Percentiles rank a stretch among this genome's conserved stretches.
phyloP scores from a whole-genome alignment of 2,797 vertebrate species.

The Callimico goeldii region DNA sequence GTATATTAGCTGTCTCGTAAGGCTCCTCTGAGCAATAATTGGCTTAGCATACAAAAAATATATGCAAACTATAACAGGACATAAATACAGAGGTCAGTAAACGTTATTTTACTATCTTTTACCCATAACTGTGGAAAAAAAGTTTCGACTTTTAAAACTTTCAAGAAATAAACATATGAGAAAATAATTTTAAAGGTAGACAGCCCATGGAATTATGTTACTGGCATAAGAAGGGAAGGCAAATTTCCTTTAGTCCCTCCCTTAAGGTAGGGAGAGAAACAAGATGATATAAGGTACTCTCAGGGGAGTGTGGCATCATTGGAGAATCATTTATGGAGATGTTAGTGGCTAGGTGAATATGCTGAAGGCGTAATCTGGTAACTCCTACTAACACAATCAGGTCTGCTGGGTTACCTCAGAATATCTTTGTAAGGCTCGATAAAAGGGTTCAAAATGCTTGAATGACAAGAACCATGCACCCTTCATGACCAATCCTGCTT shows the following conservation, averaged over 20 bases:
- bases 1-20: background rate
- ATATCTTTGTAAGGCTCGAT: background rate
- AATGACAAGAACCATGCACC: background rate
- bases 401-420: background rate
- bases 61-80: background rate
- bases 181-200: conserved; percentile 15
- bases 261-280: background rate
- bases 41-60: background rate
- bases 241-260: conserved; percentile 40
- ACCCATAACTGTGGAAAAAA: background rate
- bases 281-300: background rate
- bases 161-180: conserved; percentile 7
- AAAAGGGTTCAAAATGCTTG: background rate
- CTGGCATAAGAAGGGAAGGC: background rate
- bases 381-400: background rate
- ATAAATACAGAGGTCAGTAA: background rate
- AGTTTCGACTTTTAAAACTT: background rate
- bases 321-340: conserved; percentile 3
- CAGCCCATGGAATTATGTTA: background rate
- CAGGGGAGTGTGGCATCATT: background rate
- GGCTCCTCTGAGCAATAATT: background rate
- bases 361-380: background rate
- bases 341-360: background rate
- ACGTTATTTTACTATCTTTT: conserved; percentile 5
- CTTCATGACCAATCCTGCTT: background rate